These are phyloP conservation scores for Parambassis ranga DNA, from an alignment of 2,797 vertebrate species.

Conservation along the genomic window DNA sequence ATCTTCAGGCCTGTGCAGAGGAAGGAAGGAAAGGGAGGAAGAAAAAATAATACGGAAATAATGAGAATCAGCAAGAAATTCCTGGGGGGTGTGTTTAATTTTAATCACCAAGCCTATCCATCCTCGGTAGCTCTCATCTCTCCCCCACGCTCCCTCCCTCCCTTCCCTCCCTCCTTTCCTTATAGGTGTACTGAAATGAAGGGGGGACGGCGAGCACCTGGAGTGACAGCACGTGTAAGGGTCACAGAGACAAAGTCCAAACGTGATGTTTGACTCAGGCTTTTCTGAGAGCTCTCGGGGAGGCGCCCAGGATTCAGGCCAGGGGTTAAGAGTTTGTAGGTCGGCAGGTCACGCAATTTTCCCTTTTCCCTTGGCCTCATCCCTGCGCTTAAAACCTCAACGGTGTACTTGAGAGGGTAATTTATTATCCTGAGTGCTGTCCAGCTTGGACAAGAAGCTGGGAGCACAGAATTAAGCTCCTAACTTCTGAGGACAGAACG, in stretches of 20 bases:
- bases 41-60: slow-evolving; percentile 54
- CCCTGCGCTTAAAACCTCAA: slow-evolving; percentile 74
- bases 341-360: slow-evolving; percentile 77
- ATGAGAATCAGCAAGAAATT: slow-evolving; percentile 70
- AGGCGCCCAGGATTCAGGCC: slow-evolving; percentile 69
- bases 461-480: slow-evolving; percentile 44
- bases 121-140: slow-evolving; percentile 62
- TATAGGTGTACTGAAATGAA: slow-evolving; percentile 64
- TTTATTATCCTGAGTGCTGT: slow-evolving; percentile 76
- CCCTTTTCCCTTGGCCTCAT: slow-evolving; percentile 76
- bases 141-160: background rate
- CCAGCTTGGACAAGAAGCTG: slow-evolving; percentile 52
- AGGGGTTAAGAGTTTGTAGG: slow-evolving; percentile 85
- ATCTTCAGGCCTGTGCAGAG: slow-evolving; percentile 32
- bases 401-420: slow-evolving; percentile 79
- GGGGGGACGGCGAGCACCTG: slow-evolving; percentile 45
- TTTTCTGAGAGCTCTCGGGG: slow-evolving; percentile 59
- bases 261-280: slow-evolving; percentile 57
- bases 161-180: slow-evolving; percentile 22
- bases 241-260: slow-evolving; percentile 66
- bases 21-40: slow-evolving; percentile 8
- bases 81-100: slow-evolving; percentile 77
- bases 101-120: slow-evolving; percentile 80
- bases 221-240: slow-evolving; percentile 58
- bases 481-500: slow-evolving; percentile 36